Conservation (phyloP, 64 coral and sea anemone genomes). For the Montipora capricornis region DNA sequence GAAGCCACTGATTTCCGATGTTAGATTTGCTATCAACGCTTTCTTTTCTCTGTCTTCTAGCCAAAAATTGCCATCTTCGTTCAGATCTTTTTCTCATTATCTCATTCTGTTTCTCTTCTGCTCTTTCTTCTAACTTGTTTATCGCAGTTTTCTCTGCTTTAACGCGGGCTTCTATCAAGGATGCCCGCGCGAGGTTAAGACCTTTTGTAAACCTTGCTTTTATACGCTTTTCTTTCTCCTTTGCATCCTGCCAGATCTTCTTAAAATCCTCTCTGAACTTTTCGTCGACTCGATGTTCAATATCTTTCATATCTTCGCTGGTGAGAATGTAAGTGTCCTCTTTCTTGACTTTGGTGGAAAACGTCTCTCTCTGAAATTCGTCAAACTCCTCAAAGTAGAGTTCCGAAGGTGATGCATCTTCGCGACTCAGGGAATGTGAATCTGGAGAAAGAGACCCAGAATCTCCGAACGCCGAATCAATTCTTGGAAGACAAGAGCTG, state of each 20-base stretch:
- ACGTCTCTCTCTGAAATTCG: not conserved
- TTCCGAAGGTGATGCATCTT: constrained; percentile 18
- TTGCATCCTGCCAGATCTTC: constrained; percentile 51
- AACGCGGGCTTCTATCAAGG: constrained; percentile 45
- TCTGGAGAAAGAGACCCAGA: not conserved
- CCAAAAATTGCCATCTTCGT: constrained; percentile 19
- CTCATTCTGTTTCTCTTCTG: constrained; percentile 52
- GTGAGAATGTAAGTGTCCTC: constrained; percentile 22
- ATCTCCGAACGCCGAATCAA: constrained; percentile 34
- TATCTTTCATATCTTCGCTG: constrained; percentile 58
- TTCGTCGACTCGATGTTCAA: constrained; percentile 55
- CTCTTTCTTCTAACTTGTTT: constrained; percentile 52
- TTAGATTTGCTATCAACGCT: not conserved
- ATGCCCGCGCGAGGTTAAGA: constrained; percentile 32
- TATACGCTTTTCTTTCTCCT: constrained; percentile 32
- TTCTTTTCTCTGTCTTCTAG: not conserved
- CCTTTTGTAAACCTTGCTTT: constrained; percentile 56
- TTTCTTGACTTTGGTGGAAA: not conserved
- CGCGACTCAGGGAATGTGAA: constrained; percentile 10
- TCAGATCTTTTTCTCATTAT: constrained; percentile 44
- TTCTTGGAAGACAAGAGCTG: constrained; percentile 10
- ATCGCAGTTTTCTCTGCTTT: constrained; percentile 61
- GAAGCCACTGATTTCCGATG: not conserved
- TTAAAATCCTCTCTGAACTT: constrained; percentile 67
- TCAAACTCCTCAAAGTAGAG: constrained; percentile 29